Base-by-base conservation (phyloP, 1,140 invertebrate genomes). In the Mylabris phalerata region DNA sequence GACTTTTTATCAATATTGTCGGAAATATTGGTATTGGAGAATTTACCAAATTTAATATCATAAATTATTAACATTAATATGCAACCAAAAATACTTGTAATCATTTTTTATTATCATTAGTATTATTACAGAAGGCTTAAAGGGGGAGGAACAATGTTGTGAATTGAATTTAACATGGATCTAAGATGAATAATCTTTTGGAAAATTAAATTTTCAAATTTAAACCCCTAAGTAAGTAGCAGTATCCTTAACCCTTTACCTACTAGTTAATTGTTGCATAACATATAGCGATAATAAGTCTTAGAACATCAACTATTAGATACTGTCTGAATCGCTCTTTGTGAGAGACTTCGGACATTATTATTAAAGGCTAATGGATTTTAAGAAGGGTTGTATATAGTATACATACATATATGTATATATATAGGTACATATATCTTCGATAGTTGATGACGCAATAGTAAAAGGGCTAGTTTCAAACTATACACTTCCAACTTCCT, bases 291-390 rank as follows among this genome's bases (percentile, higher is more conserved):
- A 65, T 67, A 68, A 71, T 71, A 72, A 71, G 71, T 68, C 67
- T 62, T 69, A 32, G 32, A 32, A 69, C 65, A 67, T 50, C 55
- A 59, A 67, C 71, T 71, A 67, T 71, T 71, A 70, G 68, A 68
- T 62, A 52, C 32, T 32, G 59, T 41, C 63, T 60, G 62, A 67
- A 70, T 71, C 71, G 68, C 70, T 70, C 69, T 73, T 73, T 72
- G 70, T 69, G 69, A 66, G 19, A 19, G 64, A 70, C 70, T 71
- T 73, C 69, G 71, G 71, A 73, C 71, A 73, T 71, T 71, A 73
- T 73, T 72, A 73, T 68, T 71, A 69, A 64, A 64, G 67, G 67
- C 69, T 73, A 73, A 73, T 73, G 70, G 71, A 73, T 71, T 71
- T 70, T 71, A 69, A 68, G 68, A 73, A 73, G 70, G 71, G 71